phyloP scores from a whole-genome alignment of 2,888 invertebrate species.

The Cyclophora punctaria region DNA sequence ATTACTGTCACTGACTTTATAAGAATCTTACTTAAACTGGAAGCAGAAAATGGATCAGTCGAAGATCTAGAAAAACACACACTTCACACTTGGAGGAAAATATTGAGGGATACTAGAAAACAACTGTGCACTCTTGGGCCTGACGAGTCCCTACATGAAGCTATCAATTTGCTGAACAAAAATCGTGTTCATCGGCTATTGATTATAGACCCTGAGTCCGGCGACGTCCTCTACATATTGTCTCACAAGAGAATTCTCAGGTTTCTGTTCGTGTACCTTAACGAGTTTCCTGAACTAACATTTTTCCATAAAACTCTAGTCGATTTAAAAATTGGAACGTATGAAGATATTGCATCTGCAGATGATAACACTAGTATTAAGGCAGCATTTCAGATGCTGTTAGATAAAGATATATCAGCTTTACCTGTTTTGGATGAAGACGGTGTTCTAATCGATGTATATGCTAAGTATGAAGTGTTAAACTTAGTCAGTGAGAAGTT shows the following conservation, averaged over 20 bases:
- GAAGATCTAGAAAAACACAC: conserved; percentile 66
- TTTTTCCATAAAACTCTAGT: conserved; percentile 62
- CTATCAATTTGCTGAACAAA: conserved; percentile 61
- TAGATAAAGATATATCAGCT: conserved; percentile 67
- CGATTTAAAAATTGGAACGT: conserved; percentile 67
- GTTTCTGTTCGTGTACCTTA: conserved; percentile 66
- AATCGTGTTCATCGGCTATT: conserved; percentile 63
- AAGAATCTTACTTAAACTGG: conserved; percentile 57
- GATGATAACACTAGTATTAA: conserved; percentile 58
- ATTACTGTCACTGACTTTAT: conserved; percentile 70
- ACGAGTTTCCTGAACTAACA: conserved; percentile 67
- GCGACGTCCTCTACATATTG: conserved; percentile 63
- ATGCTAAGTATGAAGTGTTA: conserved; percentile 70
- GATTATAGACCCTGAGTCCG: conserved; percentile 56
- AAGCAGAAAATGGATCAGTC: conserved; percentile 56
- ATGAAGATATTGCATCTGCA: conserved; percentile 56
- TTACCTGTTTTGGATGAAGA: conserved; percentile 61
- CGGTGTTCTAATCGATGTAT: conserved; percentile 58
- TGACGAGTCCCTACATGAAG: conserved; percentile 65
- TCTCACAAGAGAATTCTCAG: conserved; percentile 67
- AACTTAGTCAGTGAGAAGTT: conserved; percentile 95
- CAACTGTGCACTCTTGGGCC: conserved; percentile 58
- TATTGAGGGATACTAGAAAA: conserved; percentile 54
- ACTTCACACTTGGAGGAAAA: conserved; percentile 63
- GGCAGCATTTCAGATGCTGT: conserved; percentile 57